Evolutionary conservation across 2,888 invertebrate species (phyloP).

Genomic region (Pollenia angustigena): DNA sequence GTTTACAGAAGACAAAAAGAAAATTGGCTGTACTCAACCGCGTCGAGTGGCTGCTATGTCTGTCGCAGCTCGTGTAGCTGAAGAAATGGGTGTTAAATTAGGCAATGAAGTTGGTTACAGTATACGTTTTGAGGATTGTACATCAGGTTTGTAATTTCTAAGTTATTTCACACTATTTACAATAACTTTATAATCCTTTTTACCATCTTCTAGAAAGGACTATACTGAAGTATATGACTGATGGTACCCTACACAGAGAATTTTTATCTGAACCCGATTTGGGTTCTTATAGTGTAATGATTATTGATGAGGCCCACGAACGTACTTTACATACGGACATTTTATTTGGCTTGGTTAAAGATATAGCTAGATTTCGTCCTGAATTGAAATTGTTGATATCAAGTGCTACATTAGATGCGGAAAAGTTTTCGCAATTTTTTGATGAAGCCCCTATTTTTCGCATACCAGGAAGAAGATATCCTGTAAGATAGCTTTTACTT

Average conservation of each 20-base stretch:
- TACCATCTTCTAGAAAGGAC: slow-evolving; percentile 89
- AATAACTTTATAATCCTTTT: slow-evolving; percentile 10
- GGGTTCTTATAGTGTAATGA: slow-evolving; percentile 98
- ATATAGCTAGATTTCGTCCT: slow-evolving; percentile 95
- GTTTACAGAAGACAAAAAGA: slow-evolving; percentile 92
- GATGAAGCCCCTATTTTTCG: slow-evolving; percentile 99
- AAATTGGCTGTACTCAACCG: slow-evolving; percentile 98
- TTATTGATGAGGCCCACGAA: slow-evolving; percentile 99
- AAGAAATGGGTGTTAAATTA: slow-evolving; percentile 98
- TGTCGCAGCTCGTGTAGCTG: slow-evolving; percentile 98
- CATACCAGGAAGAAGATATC: slow-evolving; percentile 98
- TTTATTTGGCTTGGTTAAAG: slow-evolving; percentile 98
- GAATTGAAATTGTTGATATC: slow-evolving; percentile 98
- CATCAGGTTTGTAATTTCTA: slow-evolving; percentile 86
- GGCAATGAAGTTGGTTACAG: slow-evolving; percentile 96
- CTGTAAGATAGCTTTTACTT: slow-evolving; percentile 85
- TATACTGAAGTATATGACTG: slow-evolving; percentile 99
- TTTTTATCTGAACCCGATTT: slow-evolving; percentile 99
- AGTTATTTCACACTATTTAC: background rate
- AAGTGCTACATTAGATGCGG: slow-evolving; percentile 98
- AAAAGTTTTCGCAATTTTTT: slow-evolving; percentile 99
- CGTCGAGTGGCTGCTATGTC: slow-evolving; percentile 99
- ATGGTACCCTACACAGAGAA: slow-evolving; percentile 98
- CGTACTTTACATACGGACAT: slow-evolving; percentile 99
- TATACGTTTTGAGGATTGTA: slow-evolving; percentile 99